Base-by-base conservation (phyloP, 2,797 vertebrate genomes). In the Danio jaintianensis region DNA sequence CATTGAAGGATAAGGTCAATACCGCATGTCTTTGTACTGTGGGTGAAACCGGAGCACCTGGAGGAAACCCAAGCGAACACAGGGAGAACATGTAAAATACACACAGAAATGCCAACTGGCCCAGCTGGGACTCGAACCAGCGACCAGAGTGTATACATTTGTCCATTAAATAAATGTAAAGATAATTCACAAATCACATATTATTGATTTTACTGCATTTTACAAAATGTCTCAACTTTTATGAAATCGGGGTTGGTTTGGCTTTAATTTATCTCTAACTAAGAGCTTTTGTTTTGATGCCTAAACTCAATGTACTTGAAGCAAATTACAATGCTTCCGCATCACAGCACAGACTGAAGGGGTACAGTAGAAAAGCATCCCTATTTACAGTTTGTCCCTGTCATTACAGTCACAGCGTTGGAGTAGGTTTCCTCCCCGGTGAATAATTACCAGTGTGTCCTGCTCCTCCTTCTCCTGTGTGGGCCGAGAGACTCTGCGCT, bases 381-480 rank as follows among this genome's bases (percentile, higher is more conserved):
- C 43, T 50, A 63, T 70, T 68, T 76, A 62, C n/a, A 71, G 79
- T 81, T n/a, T 59, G 59, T 47, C 59, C 38, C 58, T 59, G 11
- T 79, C 61, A 83, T 83, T 83, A 80, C 64, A 56, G 38, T 83
- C 62, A 80, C 64, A 47, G 18, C 20, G n/a, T 52, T 29, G 36
- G 36, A 71, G 53, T n/a, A 71, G 78, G 29, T 71, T 81, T 56
- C 70, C 75, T 78, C 69, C 68, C 52, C 1, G 8, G 61, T 58
- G 61, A 78, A 74, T 71, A 79, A 83, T 75, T 79, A 83, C 56
- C 71, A 69, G 16, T 4, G 5, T 56, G 36, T 59, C 72, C 78
- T 12, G 52, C 78, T 81, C 73, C 71, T 62, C 58, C 64, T 68
- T 75, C 59, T 81, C 69, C 74, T 79, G 66, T 81, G 78, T 73